Evolutionary conservation across 92 coral and sea anemone species (phyloP).

Genomic region (Epizoanthus rinbou): DNA sequence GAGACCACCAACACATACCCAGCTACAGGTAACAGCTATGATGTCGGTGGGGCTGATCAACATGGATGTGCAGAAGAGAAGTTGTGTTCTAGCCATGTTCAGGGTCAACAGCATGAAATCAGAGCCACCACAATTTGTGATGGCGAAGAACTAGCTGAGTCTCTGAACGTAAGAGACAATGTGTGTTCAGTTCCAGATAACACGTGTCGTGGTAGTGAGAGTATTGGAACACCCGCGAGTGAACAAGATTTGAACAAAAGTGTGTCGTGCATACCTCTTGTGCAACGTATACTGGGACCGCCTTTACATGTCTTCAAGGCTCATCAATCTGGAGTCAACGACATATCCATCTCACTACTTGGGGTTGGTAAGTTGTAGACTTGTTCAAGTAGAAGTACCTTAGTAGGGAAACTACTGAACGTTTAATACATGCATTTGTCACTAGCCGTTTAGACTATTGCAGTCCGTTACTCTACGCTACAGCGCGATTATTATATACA

Average conservation of each 20-base stretch:
- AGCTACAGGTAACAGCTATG: background rate
- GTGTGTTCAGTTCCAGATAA: background rate
- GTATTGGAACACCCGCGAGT: background rate
- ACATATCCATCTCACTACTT: slow-evolving; percentile 50
- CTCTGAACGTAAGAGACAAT: background rate
- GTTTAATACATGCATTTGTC: too few species aligned
- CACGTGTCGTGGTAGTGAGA: background rate
- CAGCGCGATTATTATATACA: too few species aligned
- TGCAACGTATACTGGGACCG: slow-evolving; percentile 47
- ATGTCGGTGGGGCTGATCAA: background rate
- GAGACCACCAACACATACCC: background rate
- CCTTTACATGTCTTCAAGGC: slow-evolving; percentile 69
- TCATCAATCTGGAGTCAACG: slow-evolving; percentile 96
- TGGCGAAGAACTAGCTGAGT: background rate
- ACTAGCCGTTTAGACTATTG: too few species aligned
- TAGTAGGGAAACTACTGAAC: too few species aligned
- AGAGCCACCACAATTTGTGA: background rate
- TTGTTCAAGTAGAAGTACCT: too few species aligned
- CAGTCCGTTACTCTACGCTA: too few species aligned
- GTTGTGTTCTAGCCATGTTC: background rate
- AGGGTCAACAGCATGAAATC: background rate
- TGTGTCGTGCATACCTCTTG: slow-evolving; percentile 65
- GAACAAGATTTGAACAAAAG: slow-evolving; percentile 19
- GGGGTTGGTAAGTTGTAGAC: slow-evolving; percentile 22
- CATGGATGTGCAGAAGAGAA: background rate